A percentile compares a stretch with the other conserved stretches of the same genome.
phyloP scores from a whole-genome alignment of 2,113 vertebrate species.

The Deroptyus accipitrinus region DNA sequence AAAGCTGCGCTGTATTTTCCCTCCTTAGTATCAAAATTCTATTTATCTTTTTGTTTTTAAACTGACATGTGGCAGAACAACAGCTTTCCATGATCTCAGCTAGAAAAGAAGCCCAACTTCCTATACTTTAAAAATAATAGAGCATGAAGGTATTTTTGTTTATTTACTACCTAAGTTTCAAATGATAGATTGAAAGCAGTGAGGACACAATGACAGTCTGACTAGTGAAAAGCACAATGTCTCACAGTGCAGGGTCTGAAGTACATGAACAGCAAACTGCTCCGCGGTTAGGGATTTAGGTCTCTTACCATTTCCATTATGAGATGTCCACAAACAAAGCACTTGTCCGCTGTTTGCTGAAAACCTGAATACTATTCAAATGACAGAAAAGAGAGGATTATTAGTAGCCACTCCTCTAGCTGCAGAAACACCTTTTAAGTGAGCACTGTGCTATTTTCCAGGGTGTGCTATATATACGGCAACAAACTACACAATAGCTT shows the following conservation, averaged over 20 bases:
- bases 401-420: neutral
- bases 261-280: neutral
- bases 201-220: neutral
- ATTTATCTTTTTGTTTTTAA: neutral
- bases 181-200: neutral
- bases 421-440: neutral
- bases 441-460: neutral
- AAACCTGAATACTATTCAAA: conserved; percentile 94
- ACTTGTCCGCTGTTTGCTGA: conserved; percentile 98
- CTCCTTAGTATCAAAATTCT: neutral
- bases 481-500: neutral
- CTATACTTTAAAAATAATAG: neutral
- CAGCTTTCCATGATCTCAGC: neutral
- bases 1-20: neutral
- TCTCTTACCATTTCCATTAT: conserved; percentile 99
- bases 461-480: neutral
- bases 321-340: conserved; percentile 98
- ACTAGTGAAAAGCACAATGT: neutral
- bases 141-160: neutral
- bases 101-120: neutral
- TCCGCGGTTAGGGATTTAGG: neutral
- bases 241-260: neutral
- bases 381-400: conserved; percentile 11
- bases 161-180: neutral
- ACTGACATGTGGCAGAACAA: neutral